A percentile compares a stretch with the other conserved stretches of the same genome.
phyloP scores from a whole-genome alignment of 2,888 invertebrate genomes.

The Hydrotaea diabolus region DNA sequence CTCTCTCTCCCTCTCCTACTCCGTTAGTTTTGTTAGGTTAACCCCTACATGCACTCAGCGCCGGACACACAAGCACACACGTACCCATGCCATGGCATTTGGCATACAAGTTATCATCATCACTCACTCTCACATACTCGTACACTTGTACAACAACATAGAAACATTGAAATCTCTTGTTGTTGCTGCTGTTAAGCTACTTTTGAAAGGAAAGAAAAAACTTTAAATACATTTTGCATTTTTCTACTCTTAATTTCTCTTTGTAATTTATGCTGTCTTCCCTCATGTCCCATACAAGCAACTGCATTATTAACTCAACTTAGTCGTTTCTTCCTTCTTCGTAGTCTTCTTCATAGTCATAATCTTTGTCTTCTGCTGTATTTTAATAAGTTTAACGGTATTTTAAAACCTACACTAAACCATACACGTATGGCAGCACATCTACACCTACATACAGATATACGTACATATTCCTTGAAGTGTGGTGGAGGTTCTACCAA shows the following conservation, averaged over 20 bases:
- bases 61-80: too few species aligned
- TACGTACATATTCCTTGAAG: too few species aligned
- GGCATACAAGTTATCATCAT: background rate
- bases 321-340: background rate
- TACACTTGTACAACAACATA: background rate
- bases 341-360: background rate
- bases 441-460: too few species aligned
- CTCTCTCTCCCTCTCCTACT: too few species aligned
- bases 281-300: background rate
- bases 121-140: background rate
- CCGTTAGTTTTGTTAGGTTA: background rate
- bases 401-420: constrained; percentile 10
- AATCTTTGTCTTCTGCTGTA: background rate
- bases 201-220: background rate
- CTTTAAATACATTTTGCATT: background rate
- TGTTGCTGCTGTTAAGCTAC: background rate
- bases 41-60: background rate
- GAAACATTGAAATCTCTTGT: background rate
- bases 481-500: too few species aligned
- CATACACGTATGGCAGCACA: background rate
- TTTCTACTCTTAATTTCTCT: background rate
- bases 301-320: background rate
- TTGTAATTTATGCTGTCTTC: too few species aligned
- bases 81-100: background rate
- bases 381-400: constrained; percentile 7